Evolutionary conservation across 2,888 invertebrate genomes (phyloP).

Genomic region (Heteromyza rotundicornis): DNA sequence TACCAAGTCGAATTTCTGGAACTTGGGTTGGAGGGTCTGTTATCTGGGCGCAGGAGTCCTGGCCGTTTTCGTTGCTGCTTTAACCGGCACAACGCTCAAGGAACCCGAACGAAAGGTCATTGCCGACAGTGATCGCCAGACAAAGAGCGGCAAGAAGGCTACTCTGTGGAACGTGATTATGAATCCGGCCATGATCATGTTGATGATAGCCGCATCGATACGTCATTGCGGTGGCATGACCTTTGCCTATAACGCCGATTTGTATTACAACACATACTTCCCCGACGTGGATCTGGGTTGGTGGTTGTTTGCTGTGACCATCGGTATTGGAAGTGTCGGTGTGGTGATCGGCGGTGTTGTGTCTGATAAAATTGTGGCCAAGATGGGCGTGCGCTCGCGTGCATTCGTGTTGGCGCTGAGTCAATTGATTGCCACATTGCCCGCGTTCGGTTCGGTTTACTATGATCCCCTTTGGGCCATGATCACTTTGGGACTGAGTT

Average conservation of each 20-base stretch:
- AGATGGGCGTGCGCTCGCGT: constrained; percentile 83
- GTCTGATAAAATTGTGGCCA: constrained; percentile 86
- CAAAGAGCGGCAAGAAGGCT: constrained; percentile 65
- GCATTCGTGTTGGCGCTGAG: constrained; percentile 82
- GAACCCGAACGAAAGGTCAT: constrained; percentile 80
- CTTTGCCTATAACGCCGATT: constrained; percentile 89
- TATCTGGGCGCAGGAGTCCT: constrained; percentile 82
- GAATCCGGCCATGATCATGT: constrained; percentile 78
- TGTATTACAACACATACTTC: constrained; percentile 87
- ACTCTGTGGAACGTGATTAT: constrained; percentile 78
- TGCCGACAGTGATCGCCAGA: constrained; percentile 67
- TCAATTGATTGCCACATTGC: constrained; percentile 82
- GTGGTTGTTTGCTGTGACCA: constrained; percentile 89
- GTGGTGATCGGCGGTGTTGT: constrained; percentile 76
- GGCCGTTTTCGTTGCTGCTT: constrained; percentile 72
- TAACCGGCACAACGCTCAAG: constrained; percentile 76
- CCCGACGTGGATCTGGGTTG: constrained; percentile 89
- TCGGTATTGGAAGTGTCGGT: constrained; percentile 76
- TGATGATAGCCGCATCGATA: constrained; percentile 86
- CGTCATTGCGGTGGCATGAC: constrained; percentile 90
- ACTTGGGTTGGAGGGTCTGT: constrained; percentile 82
- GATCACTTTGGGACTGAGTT: constrained; percentile 85
- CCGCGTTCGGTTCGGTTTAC: constrained; percentile 84
- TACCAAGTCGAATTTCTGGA: constrained; percentile 75
- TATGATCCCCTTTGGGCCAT: constrained; percentile 85